These are phyloP conservation scores for Cottus gobio DNA, from an alignment of 2,113 vertebrate species.

Conservation along the genomic window DNA sequence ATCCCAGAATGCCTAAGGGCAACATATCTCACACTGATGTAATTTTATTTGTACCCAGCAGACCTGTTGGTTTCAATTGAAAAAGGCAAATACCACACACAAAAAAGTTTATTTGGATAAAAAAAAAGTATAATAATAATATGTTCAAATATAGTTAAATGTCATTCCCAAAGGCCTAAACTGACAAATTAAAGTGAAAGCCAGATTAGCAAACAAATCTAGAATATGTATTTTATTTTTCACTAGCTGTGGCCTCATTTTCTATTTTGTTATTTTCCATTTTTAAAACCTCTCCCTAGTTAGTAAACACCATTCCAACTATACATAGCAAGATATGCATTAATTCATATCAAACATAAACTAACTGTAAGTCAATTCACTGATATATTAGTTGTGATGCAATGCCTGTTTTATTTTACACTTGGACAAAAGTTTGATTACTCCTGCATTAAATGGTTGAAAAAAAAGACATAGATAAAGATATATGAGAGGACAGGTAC, in stretches of 20 bases:
- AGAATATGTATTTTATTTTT: constrained; percentile 17
- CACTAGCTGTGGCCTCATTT: neutral
- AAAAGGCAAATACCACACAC: constrained; percentile 32
- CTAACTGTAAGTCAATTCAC: constrained; percentile 11
- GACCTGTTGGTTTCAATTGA: constrained; percentile 39
- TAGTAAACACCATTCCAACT: constrained; percentile 6
- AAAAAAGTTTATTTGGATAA: constrained; percentile 56
- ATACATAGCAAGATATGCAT: constrained; percentile 2
- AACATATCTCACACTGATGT: constrained; percentile 28
- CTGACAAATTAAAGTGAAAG: constrained; percentile 25
- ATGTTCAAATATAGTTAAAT: constrained; percentile 47
- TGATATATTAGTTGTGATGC: constrained; percentile 16
- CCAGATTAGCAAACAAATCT: neutral
- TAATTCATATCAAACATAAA: constrained; percentile 7
- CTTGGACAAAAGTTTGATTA: constrained; percentile 5
- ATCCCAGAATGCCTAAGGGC: constrained; percentile 31
- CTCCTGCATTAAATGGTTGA: constrained; percentile 26
- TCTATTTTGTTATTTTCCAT: constrained; percentile 24
- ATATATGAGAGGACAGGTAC: constrained; percentile 23
- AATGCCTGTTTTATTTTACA: constrained; percentile 42
- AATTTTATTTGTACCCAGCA: constrained; percentile 44
- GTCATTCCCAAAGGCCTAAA: constrained; percentile 36
- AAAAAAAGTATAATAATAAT: neutral
- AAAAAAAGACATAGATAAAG: neutral
- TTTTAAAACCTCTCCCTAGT: constrained; percentile 2